A percentile compares a stretch with the other conserved stretches of the same genome.
These are phyloP conservation scores for Daphoenositta chrysoptera DNA, from an alignment of 2,113 vertebrate genomes.

Conservation along the genomic window DNA sequence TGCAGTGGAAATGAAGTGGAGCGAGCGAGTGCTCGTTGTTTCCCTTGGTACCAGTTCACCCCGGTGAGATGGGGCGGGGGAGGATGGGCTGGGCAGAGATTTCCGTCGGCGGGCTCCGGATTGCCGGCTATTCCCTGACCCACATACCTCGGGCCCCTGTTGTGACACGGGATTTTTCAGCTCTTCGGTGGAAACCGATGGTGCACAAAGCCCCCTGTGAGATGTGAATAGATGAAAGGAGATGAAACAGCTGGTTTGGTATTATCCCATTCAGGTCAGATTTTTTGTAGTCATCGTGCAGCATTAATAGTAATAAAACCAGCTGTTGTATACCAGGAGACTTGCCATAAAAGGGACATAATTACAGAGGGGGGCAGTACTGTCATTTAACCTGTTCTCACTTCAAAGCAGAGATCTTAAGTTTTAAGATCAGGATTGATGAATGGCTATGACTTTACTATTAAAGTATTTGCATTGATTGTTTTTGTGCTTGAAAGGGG, in stretches of 20 bases:
- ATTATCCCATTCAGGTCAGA: slow-evolving; percentile 50
- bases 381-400: slow-evolving; percentile 27
- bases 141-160: slow-evolving; percentile 24
- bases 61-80: not conserved
- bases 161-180: slow-evolving; percentile 21
- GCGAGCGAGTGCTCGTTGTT: not conserved
- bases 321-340: slow-evolving; percentile 47
- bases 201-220: slow-evolving; percentile 56
- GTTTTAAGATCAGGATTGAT: slow-evolving; percentile 44
- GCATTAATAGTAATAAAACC: slow-evolving; percentile 49
- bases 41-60: not conserved
- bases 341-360: not conserved
- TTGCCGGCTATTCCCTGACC: slow-evolving; percentile 42
- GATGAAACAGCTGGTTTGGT: slow-evolving; percentile 54
- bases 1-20: not conserved
- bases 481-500: slow-evolving; percentile 9
- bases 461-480: slow-evolving; percentile 53
- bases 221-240: slow-evolving; percentile 47
- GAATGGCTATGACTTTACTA: slow-evolving; percentile 2
- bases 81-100: not conserved
- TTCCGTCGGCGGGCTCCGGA: not conserved
- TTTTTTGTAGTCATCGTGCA: slow-evolving; percentile 17
- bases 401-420: slow-evolving; percentile 35
- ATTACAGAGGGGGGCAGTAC: not conserved
- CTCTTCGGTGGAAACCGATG: not conserved